A percentile compares a stretch with the other conserved stretches of the same genome.
These are phyloP conservation scores for Ceyx melanurus DNA, from an alignment of 2,113 vertebrate genomes.

Conservation along the genomic window DNA sequence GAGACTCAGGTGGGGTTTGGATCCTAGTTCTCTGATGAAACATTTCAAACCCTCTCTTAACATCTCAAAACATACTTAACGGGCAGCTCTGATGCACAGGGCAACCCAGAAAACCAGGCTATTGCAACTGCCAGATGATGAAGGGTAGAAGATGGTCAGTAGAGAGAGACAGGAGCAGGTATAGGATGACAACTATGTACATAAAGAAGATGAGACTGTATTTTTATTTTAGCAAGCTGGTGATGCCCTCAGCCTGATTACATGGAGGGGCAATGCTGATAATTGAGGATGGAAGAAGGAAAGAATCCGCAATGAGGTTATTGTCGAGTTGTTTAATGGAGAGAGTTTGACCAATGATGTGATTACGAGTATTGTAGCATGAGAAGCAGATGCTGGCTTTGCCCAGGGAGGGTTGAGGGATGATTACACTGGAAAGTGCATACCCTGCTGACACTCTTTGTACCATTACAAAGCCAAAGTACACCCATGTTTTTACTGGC, in stretches of 20 bases:
- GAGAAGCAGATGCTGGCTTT: not conserved
- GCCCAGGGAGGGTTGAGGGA: not conserved
- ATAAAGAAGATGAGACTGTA: not conserved
- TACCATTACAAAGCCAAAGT: slow-evolving; percentile 15
- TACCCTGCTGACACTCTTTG: not conserved
- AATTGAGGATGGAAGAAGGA: not conserved
- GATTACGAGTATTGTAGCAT: not conserved
- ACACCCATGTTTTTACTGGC: slow-evolving; percentile 62
- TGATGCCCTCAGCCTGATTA: not conserved
- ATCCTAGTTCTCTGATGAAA: not conserved
- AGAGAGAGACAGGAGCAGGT: not conserved
- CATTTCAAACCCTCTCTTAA: not conserved
- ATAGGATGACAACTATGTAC: not conserved
- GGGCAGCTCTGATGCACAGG: not conserved
- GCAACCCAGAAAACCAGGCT: fast-evolving
- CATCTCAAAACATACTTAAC: not conserved
- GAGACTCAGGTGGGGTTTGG: not conserved
- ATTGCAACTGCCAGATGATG: not conserved
- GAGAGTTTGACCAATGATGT: not conserved
- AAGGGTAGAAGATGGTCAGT: not conserved
- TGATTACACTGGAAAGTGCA: not conserved
- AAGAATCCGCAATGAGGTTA: not conserved
- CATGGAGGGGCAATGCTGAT: fast-evolving
- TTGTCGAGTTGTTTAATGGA: not conserved
- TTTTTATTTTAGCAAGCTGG: not conserved